Evolutionary conservation across 2,113 vertebrate genomes (phyloP).

Genomic region (Kryptolebias marmoratus): DNA sequence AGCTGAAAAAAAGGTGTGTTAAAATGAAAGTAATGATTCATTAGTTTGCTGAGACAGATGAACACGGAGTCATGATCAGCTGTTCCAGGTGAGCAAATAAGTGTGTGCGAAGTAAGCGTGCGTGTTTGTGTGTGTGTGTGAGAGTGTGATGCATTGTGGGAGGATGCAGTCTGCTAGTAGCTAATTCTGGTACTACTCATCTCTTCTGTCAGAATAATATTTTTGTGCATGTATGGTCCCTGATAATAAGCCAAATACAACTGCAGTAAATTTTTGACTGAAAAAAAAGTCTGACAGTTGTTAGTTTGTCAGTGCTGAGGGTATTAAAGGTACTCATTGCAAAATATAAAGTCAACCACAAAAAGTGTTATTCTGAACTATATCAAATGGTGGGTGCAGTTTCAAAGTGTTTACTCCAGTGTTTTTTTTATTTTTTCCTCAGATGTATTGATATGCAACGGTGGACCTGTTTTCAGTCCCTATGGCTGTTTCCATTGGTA

Average conservation of each 20-base stretch:
- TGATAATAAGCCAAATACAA: background rate
- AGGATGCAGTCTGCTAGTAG: background rate
- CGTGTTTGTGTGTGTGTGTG: background rate
- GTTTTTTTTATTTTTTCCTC: too few relatives aligned
- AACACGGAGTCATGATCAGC: background rate
- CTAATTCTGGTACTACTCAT: background rate
- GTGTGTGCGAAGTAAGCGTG: background rate
- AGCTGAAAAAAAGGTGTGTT: background rate
- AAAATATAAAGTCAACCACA: too few relatives aligned
- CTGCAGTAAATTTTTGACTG: background rate
- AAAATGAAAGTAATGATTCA: constrained; percentile 25
- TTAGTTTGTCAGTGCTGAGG: background rate
- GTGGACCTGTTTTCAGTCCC: too few relatives aligned
- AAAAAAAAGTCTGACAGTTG: constrained; percentile 8
- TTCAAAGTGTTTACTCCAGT: too few relatives aligned
- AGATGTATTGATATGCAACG: too few relatives aligned
- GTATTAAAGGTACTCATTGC: too few relatives aligned
- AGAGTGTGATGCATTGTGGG: background rate
- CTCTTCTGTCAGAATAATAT: background rate
- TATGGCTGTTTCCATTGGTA: too few relatives aligned
- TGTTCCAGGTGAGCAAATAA: background rate
- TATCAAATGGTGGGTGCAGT: too few relatives aligned
- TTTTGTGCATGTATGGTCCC: background rate
- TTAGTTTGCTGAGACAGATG: background rate
- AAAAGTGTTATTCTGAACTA: too few relatives aligned